phyloP scores from a whole-genome alignment of 2,888 invertebrate species.

The Eremobia ochroleuca region DNA sequence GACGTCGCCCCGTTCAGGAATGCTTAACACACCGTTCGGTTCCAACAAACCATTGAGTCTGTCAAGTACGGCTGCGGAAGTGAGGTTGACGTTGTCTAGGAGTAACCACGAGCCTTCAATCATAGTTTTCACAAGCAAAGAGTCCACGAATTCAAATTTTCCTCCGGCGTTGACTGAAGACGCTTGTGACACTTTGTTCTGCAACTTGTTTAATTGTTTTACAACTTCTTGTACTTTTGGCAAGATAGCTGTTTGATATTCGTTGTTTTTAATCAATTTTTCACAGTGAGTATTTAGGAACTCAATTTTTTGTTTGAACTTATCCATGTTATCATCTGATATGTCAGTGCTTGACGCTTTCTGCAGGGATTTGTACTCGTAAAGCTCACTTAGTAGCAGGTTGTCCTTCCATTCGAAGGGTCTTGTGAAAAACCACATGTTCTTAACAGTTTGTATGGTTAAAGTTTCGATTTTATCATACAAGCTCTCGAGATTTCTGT shows the following conservation, averaged over 20 bases:
- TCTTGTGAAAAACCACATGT: constrained; percentile 80
- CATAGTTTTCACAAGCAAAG: constrained; percentile 96
- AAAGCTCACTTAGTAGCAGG: constrained; percentile 78
- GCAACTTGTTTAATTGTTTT: constrained; percentile 81
- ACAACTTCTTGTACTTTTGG: constrained; percentile 76
- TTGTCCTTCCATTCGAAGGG: constrained; percentile 75
- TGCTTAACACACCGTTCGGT: constrained; percentile 96
- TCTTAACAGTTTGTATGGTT: constrained; percentile 88
- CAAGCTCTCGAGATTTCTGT: constrained; percentile 94
- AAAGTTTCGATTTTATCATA: constrained; percentile 90
- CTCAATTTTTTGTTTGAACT: constrained; percentile 79
- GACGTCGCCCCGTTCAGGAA: constrained; percentile 97
- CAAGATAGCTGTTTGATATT: constrained; percentile 57
- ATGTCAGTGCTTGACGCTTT: constrained; percentile 60
- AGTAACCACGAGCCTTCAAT: constrained; percentile 96
- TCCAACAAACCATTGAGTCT: constrained; percentile 98
- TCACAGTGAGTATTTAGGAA: constrained; percentile 79
- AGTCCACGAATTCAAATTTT: constrained; percentile 98
- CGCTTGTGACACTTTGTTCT: constrained; percentile 86
- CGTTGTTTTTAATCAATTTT: constrained; percentile 71
- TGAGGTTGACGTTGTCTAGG: constrained; percentile 98
- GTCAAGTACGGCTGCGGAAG: constrained; percentile 99
- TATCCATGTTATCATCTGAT: constrained; percentile 73
- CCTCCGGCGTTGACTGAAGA: constrained; percentile 95
- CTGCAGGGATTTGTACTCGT: constrained; percentile 79